Base-by-base conservation (phyloP, 2,797 vertebrate genomes). In the Neosalanx taihuensis region DNA sequence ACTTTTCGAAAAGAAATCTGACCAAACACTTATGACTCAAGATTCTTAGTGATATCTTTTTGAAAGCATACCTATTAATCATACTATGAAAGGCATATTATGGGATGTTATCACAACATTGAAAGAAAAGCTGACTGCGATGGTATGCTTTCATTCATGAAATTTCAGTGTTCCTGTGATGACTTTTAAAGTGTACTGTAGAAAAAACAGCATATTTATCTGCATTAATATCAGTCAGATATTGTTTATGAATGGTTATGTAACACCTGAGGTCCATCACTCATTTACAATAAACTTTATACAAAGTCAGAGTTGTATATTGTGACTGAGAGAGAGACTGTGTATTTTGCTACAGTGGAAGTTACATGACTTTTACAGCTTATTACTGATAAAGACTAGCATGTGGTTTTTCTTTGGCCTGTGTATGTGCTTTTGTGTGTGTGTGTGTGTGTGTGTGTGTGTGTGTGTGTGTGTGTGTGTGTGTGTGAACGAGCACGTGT, bases 321-420 rank as follows among this genome's bases (percentile, higher is more conserved):
- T 76, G 37, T 76, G 76, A 66, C 51, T 58, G 49, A 72, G 61
- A 75, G 58, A 74, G 72, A 64, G 4, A 37, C 64, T 70, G 46
- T 37, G 41, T 69, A 76, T 80, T 76, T 80, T 75, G 69, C 72
- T 64, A 74, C 73, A 66, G 68, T 56, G 64, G 72, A 12, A 23
- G 33, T 29, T 31, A 63, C 61, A 71, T 70, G 70, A 68, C 6
- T 78, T 83, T 79, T 72, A 79, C 66, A 76, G 33, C 63, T 71
- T 77, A 73, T 79, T 82, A 76, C 73, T 79, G 71, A 81, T 78
- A 73, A 85, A 80, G 64, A 64, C 72, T 79, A 18, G 51, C 51
- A 53, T n/a, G 18, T 53, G 51, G 13, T 17, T 17, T 53, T 17
- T 53, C 17, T n/a, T 53, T 53, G 51, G 15, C 64, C 67, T 60